Evolutionary conservation across 1,140 invertebrate genomes (phyloP), one percentile per base, ranked within the genome.

Genomic region (Drosophila mauritiana): DNA sequence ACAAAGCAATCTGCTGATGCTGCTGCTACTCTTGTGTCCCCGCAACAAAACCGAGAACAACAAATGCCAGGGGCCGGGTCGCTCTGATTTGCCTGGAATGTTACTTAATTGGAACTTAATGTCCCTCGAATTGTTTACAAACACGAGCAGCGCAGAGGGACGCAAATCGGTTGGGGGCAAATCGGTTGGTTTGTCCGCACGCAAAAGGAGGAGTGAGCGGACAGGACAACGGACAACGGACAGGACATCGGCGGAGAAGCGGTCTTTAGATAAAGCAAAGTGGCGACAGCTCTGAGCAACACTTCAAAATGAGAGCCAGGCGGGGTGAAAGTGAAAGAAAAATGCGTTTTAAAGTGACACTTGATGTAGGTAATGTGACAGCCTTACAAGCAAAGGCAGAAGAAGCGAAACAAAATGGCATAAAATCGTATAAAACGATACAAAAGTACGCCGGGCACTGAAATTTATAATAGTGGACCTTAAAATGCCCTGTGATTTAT

Each of bases 71-170:
- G 39, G 56, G 55, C 37, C 57, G 55, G 49, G 42, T 37, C 54
- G 58, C 48, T 39, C 12, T 64, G 82, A 85, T 86, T 88, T 79
- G 64, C 51, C 70, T 79, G 74, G 79, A 86, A 79, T 86, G 84
- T 76, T 83, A 88, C 80, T 73, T 86, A 86, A 86, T 86, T 86
- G 83, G 84, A 86, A 89, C 79, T 86, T 86, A 89, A 86, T 86
- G 84, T 86, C 63, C 75, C 63, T 73, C 64, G 84, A 79, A 86
- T 88, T 86, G 83, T 86, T 88, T 88, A 86, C 83, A 78, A 78
- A 73, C 67, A 70, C 67, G 43, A 70, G 36, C 48, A 27, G 20
- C 22, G 36, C 42, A 34, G 52, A 46, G 36, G 63, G 27, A 36
- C n/a, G 36, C 3, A 43, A 34, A 27, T 31, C 11, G 43, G 40